Evolutionary conservation across 1,140 invertebrate species (phyloP).

Genomic region (Achroia grisella): DNA sequence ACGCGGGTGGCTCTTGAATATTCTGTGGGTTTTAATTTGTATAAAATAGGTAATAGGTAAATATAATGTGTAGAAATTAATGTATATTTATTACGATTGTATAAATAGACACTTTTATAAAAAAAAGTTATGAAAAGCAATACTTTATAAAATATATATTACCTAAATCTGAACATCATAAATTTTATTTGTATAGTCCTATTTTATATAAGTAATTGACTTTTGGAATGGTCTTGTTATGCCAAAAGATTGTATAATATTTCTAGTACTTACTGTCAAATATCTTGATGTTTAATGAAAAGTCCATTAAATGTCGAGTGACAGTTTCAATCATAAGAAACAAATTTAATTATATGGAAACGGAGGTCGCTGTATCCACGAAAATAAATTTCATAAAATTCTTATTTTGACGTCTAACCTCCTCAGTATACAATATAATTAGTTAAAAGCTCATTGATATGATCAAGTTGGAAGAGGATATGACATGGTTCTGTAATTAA

Average conservation of each 20-base stretch:
- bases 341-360: too few relatives aligned
- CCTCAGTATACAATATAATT: not conserved
- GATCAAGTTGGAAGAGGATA: slow-evolving; percentile 30
- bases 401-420: too few relatives aligned
- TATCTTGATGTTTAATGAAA: too few relatives aligned
- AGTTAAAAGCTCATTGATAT: slow-evolving; percentile 37
- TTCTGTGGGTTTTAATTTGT: too few relatives aligned
- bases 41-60: too few relatives aligned
- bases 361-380: too few relatives aligned
- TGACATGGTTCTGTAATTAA: slow-evolving; percentile 5
- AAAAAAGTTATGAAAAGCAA: slow-evolving; percentile 15
- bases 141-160: slow-evolving; percentile 27
- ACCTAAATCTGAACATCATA: slow-evolving; percentile 21
- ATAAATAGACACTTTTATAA: slow-evolving; percentile 14
- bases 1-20: too few relatives aligned
- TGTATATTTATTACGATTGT: not conserved
- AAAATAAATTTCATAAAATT: too few relatives aligned
- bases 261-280: not conserved
- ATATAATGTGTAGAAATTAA: too few relatives aligned
- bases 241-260: slow-evolving; percentile 11
- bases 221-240: slow-evolving; percentile 47
- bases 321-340: too few relatives aligned
- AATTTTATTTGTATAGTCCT: slow-evolving; percentile 23
- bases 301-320: too few relatives aligned
- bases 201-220: slow-evolving; percentile 50